Evolutionary conservation across 1,140 invertebrate species (phyloP), one percentile per base, ranked within the genome.

Genomic region (Adoxophyes honmai): DNA sequence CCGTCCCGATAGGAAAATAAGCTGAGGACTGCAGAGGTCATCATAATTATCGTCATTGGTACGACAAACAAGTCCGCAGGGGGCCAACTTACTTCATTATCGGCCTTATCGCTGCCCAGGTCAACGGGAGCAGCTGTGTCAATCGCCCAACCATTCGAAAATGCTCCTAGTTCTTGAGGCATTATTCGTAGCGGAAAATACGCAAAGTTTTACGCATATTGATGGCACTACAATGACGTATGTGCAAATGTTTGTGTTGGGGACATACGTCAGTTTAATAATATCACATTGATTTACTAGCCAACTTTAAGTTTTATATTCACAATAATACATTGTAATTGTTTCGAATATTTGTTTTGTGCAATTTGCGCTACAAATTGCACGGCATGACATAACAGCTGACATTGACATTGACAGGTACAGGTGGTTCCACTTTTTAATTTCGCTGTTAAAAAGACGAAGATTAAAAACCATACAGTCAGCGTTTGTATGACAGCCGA

Each of bases 71-170:
- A 85, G 64, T 74, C 62, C 68, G 75, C 85, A 79, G 85, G 84
- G 84, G 85, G 73, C 68, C 68, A 15, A 85, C 82, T 86, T 86
- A 88, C 85, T 64, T 84, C 81, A 60, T 82, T 88, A 85, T 88
- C 82, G 6, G 21, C 21, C 36, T 51, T 72, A 14, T 73, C 59
- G 54, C 57, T 71, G 60, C 75, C 70, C 61, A 74, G 82, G 76
- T 88, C 85, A 85, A 81, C 71, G 33, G 83, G 81, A 62, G 74
- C 69, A 33, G 77, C 59, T 13, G 85, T 88, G 66, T 88, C 85
- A 60, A 83, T 86, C 59, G 85, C 80, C 85, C 85, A 88, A 58
- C 85, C 85, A 68, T 88, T 84, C 39, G 77, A 69, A 68, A 72
- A 80, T 54, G 64, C 68, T 60, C 59, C 64, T 52, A 70, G 28